These are phyloP conservation scores for Vulpes ferrilata DNA, from an alignment of 2,113 vertebrate species.

Conservation along the genomic window DNA sequence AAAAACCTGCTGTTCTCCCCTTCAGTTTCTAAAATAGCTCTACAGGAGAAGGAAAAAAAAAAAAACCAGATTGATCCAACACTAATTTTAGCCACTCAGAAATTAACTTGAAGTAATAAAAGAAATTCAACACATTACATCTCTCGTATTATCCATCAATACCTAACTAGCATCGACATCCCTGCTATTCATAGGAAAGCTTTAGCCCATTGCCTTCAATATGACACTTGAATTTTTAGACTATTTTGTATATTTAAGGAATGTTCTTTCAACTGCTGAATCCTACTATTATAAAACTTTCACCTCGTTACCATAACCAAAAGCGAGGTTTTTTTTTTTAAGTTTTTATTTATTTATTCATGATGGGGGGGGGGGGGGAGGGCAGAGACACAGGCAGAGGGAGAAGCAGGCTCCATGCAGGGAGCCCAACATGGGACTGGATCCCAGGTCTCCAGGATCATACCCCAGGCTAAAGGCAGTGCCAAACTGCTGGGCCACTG, in stretches of 20 bases:
- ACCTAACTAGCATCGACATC: neutral
- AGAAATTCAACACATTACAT: constrained; percentile 24
- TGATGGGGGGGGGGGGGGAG: too few relatives aligned
- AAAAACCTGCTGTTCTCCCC: neutral
- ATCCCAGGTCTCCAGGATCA: too few relatives aligned
- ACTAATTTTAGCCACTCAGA: constrained; percentile 21
- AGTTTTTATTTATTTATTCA: too few relatives aligned
- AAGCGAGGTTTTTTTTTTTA: neutral
- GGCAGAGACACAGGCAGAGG: too few relatives aligned
- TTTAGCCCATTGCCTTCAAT: neutral
- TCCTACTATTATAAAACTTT: neutral
- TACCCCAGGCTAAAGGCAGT: too few relatives aligned
- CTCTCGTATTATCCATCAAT: neutral
- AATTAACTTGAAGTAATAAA: constrained; percentile 24
- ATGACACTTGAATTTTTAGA: neutral
- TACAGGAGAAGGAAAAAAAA: neutral
- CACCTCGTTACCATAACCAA: neutral
- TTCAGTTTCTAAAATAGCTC: neutral
- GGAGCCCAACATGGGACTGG: too few relatives aligned
- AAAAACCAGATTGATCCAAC: neutral
- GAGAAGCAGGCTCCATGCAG: too few relatives aligned
- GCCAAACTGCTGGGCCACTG: too few relatives aligned
- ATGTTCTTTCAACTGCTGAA: neutral
- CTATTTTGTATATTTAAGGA: neutral
- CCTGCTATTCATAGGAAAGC: neutral